Base-by-base conservation (phyloP, 2,888 invertebrate species). In the Papilio elwesi region DNA sequence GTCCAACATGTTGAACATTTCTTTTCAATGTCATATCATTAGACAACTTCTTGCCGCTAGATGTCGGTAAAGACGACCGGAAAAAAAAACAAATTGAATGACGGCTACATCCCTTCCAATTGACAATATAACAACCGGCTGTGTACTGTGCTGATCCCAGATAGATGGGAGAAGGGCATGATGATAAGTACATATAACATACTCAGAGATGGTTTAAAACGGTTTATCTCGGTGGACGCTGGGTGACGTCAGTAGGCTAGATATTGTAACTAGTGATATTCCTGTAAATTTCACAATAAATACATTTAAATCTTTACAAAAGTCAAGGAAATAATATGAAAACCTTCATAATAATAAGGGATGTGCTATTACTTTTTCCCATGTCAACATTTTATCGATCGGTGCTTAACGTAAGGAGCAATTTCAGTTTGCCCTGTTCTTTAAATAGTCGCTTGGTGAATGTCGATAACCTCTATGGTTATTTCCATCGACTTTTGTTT, bases 401-500 rank as follows among this genome's bases (percentile, higher is more conserved):
- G 36, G 52, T 67, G 16, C 48, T 62, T 59, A 66, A 66, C 49
- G 16, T 59, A 49, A 59, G 59, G 47, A 47, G 67, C 59, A 52
- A 62, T 67, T 71, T 52, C 52, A 51, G 62, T 52, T 51, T 47
- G 71, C 67, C 71, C 67, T 71, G 71, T 52, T 51, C 71, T 62
- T 62, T 52, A 71, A 71, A 71, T 67, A 71, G 67, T 52, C 67
- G 51, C n/a, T n/a, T 47, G 36, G 59, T 51, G 66, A 16, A 62
- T 43, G 71, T 62, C 71, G 62, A 67, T 67, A 62, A 67, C 66
- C 71, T 47, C 67, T 1, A 43, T n/a, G 49, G 51, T 13, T 67
- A 71, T 71, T 71, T 71, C 51, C 62, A 51, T 52, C 43, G 16
- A 43, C 52, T 16, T 26, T 48, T 59, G 51, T 67, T 47, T 52